These are phyloP conservation scores for Peromyscus attwateri DNA, from an alignment of 2,797 vertebrate genomes.

Conservation along the genomic window DNA sequence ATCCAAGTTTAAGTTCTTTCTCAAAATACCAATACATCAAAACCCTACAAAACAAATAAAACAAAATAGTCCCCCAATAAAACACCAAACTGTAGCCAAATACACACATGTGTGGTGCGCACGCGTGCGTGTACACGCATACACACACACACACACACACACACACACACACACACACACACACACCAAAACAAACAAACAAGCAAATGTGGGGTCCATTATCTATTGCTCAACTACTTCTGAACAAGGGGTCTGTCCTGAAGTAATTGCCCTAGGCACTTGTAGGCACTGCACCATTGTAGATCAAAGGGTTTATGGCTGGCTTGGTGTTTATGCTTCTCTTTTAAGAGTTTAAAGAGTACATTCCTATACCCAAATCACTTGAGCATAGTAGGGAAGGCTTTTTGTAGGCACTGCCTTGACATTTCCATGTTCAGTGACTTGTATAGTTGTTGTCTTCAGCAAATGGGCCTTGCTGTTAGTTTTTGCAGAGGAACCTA, in stretches of 20 bases:
- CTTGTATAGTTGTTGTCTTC: background rate
- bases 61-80: background rate
- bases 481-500: background rate
- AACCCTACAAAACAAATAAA: background rate
- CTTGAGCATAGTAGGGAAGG: background rate
- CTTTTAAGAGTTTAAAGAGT: background rate
- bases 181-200: too few species aligned
- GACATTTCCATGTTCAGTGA: background rate
- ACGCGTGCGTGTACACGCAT: background rate
- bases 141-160: too few species aligned
- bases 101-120: background rate
- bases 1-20: background rate
- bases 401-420: background rate
- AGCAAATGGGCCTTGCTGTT: background rate
- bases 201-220: too few species aligned
- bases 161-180: too few species aligned
- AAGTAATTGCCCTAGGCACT: background rate
- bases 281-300: background rate
- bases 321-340: background rate
- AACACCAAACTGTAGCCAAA: background rate
- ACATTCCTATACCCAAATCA: background rate
- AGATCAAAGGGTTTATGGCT: background rate
- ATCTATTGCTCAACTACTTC: too few species aligned
- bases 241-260: background rate
- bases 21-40: background rate